Evolutionary conservation across 64 coral and sea anemone species (phyloP).

Genomic region (Anthopleura sola): DNA sequence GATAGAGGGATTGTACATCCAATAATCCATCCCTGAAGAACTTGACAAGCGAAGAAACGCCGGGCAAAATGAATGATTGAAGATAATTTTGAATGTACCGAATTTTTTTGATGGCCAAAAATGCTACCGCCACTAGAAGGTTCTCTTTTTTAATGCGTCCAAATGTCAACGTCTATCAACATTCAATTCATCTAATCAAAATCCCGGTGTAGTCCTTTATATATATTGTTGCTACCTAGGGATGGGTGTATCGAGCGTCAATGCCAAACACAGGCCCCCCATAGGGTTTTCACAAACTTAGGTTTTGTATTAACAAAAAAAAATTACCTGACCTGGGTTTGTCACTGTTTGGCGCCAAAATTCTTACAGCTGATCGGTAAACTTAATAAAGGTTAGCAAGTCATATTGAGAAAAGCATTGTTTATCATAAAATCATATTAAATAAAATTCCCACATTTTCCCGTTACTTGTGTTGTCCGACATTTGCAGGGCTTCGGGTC

Average conservation of each 20-base stretch:
- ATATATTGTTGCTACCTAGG: neutral
- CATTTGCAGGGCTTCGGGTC: neutral
- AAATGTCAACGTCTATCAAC: neutral
- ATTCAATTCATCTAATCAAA: neutral
- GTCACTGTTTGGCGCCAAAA: slow-evolving; percentile 8
- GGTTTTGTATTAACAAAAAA: neutral
- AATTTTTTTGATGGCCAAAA: too few species aligned
- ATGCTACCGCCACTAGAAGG: too few species aligned
- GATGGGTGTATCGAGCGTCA: neutral
- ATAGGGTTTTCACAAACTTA: neutral
- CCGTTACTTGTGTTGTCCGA: neutral
- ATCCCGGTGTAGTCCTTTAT: neutral
- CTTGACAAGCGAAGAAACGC: neutral
- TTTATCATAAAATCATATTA: neutral
- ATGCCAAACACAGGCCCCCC: neutral
- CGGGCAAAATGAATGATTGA: too few species aligned
- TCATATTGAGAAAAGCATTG: neutral
- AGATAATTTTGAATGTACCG: too few species aligned
- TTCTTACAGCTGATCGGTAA: neutral
- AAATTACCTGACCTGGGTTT: neutral
- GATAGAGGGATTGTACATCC: neutral
- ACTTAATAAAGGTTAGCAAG: neutral
- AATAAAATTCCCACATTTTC: neutral
- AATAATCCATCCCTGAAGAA: neutral
- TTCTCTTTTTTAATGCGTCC: too few species aligned